phyloP scores from a whole-genome alignment of 1,140 invertebrate genomes.

The Ceratosolen solmsi region DNA sequence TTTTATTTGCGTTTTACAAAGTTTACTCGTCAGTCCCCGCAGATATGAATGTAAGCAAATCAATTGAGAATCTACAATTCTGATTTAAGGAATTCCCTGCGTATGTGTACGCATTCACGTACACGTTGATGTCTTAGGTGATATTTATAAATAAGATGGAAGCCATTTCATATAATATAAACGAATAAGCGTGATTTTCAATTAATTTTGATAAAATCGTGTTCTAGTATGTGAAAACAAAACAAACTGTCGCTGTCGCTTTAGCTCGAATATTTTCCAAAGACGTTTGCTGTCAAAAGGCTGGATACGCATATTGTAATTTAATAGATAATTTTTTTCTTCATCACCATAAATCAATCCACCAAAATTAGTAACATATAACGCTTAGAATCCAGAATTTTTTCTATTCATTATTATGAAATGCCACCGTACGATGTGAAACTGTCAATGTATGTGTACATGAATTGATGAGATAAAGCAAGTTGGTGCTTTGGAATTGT shows the following conservation, averaged over 20 bases:
- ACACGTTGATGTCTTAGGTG: constrained; percentile 53
- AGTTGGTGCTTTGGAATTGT: constrained; percentile 45
- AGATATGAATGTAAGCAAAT: neutral
- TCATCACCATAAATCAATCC: neutral
- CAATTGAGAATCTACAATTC: constrained; percentile 1
- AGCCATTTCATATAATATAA: constrained; percentile 7
- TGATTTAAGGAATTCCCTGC: neutral
- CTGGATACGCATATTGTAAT: constrained; percentile 16
- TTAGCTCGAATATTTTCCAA: constrained; percentile 43
- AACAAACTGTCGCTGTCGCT: constrained; percentile 39
- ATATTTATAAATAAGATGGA: constrained; percentile 28
- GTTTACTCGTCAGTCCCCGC: neutral
- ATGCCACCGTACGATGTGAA: neutral
- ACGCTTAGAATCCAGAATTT: constrained; percentile 19
- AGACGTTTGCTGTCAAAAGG: constrained; percentile 29
- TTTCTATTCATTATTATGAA: constrained; percentile 27
- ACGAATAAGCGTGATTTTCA: neutral
- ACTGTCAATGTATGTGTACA: constrained; percentile 2
- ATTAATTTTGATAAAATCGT: constrained; percentile 29
- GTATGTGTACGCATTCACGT: constrained; percentile 53
- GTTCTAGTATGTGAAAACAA: constrained; percentile 14
- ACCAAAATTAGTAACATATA: neutral
- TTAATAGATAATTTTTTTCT: constrained; percentile 4
- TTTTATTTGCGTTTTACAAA: neutral
- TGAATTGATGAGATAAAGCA: constrained; percentile 13